Evolutionary conservation across 1,140 invertebrate genomes (phyloP), one percentile per base, ranked within the genome.

Genomic region (Scaptomyza hsui): DNA sequence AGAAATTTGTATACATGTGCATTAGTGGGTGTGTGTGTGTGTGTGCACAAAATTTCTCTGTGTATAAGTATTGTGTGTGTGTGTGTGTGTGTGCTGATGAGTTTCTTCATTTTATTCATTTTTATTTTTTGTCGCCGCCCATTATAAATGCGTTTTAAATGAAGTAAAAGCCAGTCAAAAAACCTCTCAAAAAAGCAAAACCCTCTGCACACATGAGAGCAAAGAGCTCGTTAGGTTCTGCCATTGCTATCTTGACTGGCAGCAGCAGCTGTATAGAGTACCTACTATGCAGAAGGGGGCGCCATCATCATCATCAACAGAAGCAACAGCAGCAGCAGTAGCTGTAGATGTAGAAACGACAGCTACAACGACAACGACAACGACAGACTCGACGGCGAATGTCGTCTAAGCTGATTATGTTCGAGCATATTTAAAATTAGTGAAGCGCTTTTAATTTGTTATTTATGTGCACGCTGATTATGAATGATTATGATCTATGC

Each of bases 391-490:
- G 56, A 51, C 57, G 42, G 39, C 26, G 32, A 39, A 29, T 48
- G 51, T 72, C 55, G 64, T 73, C 67, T 88, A 88, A 88, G 82
- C 82, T 88, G 82, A 88, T 88, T 88, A 88, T 88, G 82, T 88
- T 88, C 82, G 82, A 88, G 82, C 82, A 88, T 88, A 88, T 88
- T 88, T 88, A 88, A 88, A 88, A 88, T 88, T 88, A 88, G 82
- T 88, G 82, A 88, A 88, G 82, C 82, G 83, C 82, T 88, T 88
- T 88, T 88, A 88, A 88, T 88, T 88, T 88, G 82, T 88, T 88
- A 88, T 88, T 88, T 88, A 88, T 88, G 82, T 88, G 83, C 82
- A 88, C 82, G 82, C 75, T 88, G 82, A 88, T 88, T 82, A 88
- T 88, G 78, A 88, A 88, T 88, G 82, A 88, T 88, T 88, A 88